phyloP scores from a whole-genome alignment of 2,797 vertebrate species.

The Sparidentex hasta region DNA sequence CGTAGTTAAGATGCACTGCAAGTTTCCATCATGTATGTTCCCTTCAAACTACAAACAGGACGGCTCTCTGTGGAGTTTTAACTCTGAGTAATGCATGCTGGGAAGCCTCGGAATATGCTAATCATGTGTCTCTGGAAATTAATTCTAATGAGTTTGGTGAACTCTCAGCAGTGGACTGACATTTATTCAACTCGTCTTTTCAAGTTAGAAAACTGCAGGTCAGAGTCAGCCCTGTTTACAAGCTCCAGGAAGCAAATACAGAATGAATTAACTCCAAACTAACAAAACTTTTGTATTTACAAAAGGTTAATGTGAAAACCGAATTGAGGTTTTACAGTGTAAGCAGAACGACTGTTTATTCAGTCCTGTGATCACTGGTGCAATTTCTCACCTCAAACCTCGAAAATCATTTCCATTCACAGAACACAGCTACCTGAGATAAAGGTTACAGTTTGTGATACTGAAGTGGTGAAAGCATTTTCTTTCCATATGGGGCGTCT shows the following conservation, averaged over 20 bases:
- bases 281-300: too few species aligned
- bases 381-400: conserved; percentile 9
- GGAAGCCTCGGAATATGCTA: not conserved
- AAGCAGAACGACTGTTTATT: not conserved
- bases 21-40: not conserved
- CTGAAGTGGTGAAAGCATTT: conserved; percentile 12
- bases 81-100: not conserved
- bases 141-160: not conserved
- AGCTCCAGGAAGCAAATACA: not conserved
- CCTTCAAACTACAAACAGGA: not conserved
- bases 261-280: not conserved
- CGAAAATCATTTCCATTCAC: conserved; percentile 39
- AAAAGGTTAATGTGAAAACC: not conserved
- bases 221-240: not conserved
- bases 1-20: not conserved
- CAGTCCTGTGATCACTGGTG: conserved; percentile 4
- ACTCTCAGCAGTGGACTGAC: not conserved
- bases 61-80: not conserved
- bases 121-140: not conserved
- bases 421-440: conserved; percentile 15
- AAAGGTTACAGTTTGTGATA: conserved; percentile 49
- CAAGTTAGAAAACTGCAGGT: not conserved
- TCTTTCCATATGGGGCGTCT: conserved; percentile 62
- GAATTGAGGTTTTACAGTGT: not conserved
- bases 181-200: not conserved